Evolutionary conservation across 2,797 vertebrate genomes (phyloP).

Genomic region (Bovichtus diacanthus): DNA sequence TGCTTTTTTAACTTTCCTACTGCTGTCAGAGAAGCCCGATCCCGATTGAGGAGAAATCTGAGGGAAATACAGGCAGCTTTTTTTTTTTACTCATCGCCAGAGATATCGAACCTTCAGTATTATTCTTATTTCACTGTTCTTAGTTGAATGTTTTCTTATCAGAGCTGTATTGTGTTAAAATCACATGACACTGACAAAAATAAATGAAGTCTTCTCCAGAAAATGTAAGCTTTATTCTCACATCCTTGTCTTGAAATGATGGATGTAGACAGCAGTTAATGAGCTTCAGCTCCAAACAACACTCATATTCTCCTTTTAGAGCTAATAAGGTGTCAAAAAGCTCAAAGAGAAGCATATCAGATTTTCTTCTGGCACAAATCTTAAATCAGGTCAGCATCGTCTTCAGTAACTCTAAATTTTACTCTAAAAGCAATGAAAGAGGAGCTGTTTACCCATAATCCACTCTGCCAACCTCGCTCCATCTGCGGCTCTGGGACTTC

Average conservation of each 20-base stretch:
- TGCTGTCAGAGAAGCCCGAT: not conserved
- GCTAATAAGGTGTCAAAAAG: not conserved
- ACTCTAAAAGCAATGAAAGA: not conserved
- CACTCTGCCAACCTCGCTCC: slow-evolving; percentile 16
- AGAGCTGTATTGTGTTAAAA: not conserved
- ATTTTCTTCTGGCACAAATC: not conserved
- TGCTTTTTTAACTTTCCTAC: not conserved
- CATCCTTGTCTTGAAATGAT: not conserved
- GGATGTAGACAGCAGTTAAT: not conserved
- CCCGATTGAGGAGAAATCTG: not conserved
- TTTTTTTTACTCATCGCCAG: not conserved
- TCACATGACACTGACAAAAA: not conserved
- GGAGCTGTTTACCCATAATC: slow-evolving; percentile 3
- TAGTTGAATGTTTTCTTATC: not conserved
- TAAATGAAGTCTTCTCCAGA: not conserved
- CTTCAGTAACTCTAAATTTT: not conserved
- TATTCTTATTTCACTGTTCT: not conserved
- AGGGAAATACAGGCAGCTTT: not conserved
- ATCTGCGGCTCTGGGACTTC: slow-evolving; percentile 48
- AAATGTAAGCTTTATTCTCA: not conserved
- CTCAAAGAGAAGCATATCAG: not conserved
- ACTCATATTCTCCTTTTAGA: not conserved
- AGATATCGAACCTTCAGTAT: not conserved
- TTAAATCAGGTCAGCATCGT: not conserved
- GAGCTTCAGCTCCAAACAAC: not conserved